Percentiles rank a stretch among this genome's conserved stretches.
Evolutionary conservation across 2,888 invertebrate species (phyloP).

Genomic region (Lasioglossum zephyrum): DNA sequence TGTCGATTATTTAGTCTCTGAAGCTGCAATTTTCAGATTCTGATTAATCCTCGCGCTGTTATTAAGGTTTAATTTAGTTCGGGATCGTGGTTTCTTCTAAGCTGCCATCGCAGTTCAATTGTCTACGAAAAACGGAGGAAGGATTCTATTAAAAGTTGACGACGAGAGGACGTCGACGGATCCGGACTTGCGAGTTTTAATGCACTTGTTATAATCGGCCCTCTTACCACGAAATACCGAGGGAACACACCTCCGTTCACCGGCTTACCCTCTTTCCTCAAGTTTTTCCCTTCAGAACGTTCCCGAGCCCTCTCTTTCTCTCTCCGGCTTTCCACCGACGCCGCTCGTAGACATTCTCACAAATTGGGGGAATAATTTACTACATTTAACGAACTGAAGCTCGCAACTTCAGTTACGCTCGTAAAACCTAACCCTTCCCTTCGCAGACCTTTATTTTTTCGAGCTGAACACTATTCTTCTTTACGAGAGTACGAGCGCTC

Average conservation of each 20-base stretch:
- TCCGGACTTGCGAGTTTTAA: slow-evolving; percentile 79
- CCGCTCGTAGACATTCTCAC: slow-evolving; percentile 68
- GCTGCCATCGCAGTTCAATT: slow-evolving; percentile 73
- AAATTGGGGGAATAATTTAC: slow-evolving; percentile 80
- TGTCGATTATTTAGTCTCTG: no score
- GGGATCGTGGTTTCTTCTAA: slow-evolving; percentile 33
- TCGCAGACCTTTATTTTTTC: no score
- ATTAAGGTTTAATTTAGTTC: neutral
- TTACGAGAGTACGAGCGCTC: neutral
- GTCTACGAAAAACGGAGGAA: slow-evolving; percentile 72
- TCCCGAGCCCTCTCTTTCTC: slow-evolving; percentile 11
- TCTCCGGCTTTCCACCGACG: neutral
- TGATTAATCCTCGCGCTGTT: slow-evolving; percentile 34
- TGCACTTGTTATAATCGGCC: slow-evolving; percentile 79
- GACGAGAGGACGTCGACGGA: slow-evolving; percentile 69
- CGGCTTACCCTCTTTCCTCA: slow-evolving; percentile 34
- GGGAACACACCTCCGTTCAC: slow-evolving; percentile 52
- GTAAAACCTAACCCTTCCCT: neutral
- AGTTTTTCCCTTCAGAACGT: slow-evolving; percentile 46
- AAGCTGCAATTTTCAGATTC: neutral
- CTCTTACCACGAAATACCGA: slow-evolving; percentile 77
- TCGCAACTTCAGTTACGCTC: slow-evolving; percentile 17
- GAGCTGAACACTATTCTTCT: neutral
- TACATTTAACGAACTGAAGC: slow-evolving; percentile 65
- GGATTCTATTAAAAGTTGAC: slow-evolving; percentile 81